phyloP scores from a whole-genome alignment of 2,888 invertebrate genomes.

The Scaptomyza parva region DNA sequence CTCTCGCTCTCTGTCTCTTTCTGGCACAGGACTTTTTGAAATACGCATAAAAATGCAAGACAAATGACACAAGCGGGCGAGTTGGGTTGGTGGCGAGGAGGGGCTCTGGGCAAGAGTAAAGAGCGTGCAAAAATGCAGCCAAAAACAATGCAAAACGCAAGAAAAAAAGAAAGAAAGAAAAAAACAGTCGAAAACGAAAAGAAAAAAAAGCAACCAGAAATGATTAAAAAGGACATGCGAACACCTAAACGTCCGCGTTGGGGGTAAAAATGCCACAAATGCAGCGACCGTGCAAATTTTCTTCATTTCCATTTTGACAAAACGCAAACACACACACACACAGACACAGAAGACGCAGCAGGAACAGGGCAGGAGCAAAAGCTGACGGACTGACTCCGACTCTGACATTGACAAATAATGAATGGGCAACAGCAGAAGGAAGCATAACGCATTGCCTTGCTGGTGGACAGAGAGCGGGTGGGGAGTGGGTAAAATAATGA shows the following conservation, averaged over 20 bases:
- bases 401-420: constrained; percentile 84
- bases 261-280: constrained; percentile 79
- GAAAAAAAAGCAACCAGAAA: constrained; percentile 47
- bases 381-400: constrained; percentile 80
- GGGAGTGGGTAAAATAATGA: constrained; percentile 58
- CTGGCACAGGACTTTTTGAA: constrained; percentile 71
- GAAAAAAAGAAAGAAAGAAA: constrained; percentile 14
- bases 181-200: not conserved
- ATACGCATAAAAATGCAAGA: constrained; percentile 82
- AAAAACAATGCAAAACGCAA: constrained; percentile 69
- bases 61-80: constrained; percentile 62
- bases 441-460: constrained; percentile 57
- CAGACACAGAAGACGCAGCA: constrained; percentile 28
- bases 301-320: constrained; percentile 83
- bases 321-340: constrained; percentile 77
- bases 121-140: constrained; percentile 76
- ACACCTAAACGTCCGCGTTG: constrained; percentile 79
- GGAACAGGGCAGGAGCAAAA: constrained; percentile 38
- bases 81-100: not conserved
- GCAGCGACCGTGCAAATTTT: constrained; percentile 82
- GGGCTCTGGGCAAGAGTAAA: constrained; percentile 44
- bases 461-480: not conserved
- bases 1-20: constrained; percentile 23
- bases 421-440: constrained; percentile 67
- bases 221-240: constrained; percentile 81